phyloP scores from a whole-genome alignment of 2,113 vertebrate species.

The Grammomys surdaster region DNA sequence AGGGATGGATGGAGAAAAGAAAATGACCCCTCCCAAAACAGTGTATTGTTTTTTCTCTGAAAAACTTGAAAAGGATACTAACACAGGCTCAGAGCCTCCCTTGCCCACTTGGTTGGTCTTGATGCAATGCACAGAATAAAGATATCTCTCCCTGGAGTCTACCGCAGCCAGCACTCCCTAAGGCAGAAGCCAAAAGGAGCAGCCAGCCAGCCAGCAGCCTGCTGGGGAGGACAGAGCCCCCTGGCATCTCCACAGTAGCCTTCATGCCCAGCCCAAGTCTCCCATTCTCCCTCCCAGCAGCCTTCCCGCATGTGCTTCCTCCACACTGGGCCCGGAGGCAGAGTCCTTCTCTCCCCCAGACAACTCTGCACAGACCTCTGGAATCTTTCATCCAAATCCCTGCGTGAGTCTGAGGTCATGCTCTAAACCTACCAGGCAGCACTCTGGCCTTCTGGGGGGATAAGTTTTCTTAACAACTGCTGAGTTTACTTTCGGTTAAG shows the following conservation, averaged over 20 bases:
- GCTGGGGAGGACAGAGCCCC: neutral
- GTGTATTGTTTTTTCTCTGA: neutral
- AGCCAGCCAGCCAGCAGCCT: neutral
- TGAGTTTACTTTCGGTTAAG: constrained; percentile 55
- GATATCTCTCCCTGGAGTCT: neutral
- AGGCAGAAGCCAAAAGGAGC: neutral
- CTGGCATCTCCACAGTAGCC: neutral
- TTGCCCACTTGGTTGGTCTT: neutral
- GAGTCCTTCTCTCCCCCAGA: neutral
- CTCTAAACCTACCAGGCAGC: neutral
- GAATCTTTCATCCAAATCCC: neutral
- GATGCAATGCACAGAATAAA: neutral
- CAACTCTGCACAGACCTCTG: neutral
- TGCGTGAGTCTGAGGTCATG: neutral
- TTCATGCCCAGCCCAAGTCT: neutral
- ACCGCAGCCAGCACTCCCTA: neutral
- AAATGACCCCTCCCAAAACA: neutral
- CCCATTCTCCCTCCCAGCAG: neutral
- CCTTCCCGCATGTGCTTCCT: neutral
- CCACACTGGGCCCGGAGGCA: neutral
- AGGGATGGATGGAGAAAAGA: neutral
- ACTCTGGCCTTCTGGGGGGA: neutral
- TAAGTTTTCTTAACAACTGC: constrained; percentile 28
- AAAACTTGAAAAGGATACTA: neutral
- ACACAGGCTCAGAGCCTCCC: neutral